Conservation (phyloP, 2,888 invertebrate genomes). For the Pardosa pseudoannulata region DNA sequence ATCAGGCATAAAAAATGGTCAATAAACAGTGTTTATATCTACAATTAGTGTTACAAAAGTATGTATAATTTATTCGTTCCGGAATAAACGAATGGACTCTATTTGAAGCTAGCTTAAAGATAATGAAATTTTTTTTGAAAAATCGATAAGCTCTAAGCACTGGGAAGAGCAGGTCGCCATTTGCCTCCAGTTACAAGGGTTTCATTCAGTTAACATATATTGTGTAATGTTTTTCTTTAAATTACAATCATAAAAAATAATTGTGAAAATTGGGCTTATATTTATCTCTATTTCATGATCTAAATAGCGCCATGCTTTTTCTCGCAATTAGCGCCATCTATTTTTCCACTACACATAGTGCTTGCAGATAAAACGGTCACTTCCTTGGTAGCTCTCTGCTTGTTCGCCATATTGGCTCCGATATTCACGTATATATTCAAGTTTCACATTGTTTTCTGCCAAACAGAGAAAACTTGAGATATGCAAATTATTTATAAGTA, state of each 20-base stretch:
- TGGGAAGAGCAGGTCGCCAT: constrained; percentile 28
- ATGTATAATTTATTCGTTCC: too few relatives aligned
- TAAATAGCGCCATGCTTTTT: constrained; percentile 66
- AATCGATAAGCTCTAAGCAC: constrained; percentile 30
- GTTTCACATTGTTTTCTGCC: background rate
- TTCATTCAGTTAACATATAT: background rate
- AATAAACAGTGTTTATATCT: too few relatives aligned
- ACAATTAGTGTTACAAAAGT: too few relatives aligned
- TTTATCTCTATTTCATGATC: background rate
- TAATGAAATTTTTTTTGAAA: constrained; percentile 5
- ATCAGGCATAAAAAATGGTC: too few relatives aligned
- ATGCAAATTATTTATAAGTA: constrained; percentile 28
- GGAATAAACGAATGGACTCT: too few relatives aligned
- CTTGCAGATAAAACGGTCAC: constrained; percentile 45
- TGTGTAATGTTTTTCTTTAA: too few relatives aligned
- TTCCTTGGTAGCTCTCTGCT: constrained; percentile 13
- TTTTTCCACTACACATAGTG: constrained; percentile 51
- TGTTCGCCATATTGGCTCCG: constrained; percentile 51
- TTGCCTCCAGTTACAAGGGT: background rate
- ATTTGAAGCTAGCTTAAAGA: too few relatives aligned
- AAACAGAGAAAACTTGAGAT: too few relatives aligned
- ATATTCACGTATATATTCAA: background rate
- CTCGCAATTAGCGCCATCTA: constrained; percentile 72
- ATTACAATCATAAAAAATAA: background rate
- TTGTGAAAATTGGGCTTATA: too few relatives aligned